phyloP scores from a whole-genome alignment of 2,113 vertebrate species.

The Rhipidura dahli region DNA sequence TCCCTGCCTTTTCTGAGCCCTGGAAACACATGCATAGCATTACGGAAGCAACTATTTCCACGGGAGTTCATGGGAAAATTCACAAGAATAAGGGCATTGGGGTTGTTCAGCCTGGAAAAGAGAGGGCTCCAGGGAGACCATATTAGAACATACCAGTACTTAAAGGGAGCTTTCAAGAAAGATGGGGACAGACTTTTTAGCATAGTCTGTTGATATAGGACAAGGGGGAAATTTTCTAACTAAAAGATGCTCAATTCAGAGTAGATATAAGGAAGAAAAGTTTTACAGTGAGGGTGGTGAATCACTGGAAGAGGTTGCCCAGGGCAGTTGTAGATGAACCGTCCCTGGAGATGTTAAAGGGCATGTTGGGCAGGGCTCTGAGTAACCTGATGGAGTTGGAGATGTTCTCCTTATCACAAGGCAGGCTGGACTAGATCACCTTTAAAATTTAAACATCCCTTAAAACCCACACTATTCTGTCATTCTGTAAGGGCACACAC shows the following conservation, averaged over 20 bases:
- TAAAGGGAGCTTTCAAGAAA: neutral
- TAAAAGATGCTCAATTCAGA: neutral
- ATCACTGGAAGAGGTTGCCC: neutral
- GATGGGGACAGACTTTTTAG: neutral
- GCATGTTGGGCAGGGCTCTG: neutral
- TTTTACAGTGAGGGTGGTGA: neutral
- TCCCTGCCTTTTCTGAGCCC: neutral
- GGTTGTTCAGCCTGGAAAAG: neutral
- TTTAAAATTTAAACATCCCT: neutral
- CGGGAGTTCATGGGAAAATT: neutral
- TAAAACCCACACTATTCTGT: neutral
- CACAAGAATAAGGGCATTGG: neutral
- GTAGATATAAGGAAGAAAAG: neutral
- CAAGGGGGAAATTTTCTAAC: neutral
- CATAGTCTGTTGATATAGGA: fast-evolving
- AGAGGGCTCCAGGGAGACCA: neutral
- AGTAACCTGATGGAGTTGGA: neutral
- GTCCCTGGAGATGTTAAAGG: neutral
- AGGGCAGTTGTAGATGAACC: too few species aligned
- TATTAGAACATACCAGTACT: neutral
- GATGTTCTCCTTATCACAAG: neutral
- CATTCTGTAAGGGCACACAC: neutral
- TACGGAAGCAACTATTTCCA: neutral
- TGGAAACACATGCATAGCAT: neutral
- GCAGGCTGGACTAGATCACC: neutral